Percentiles rank a stretch among this genome's conserved stretches.
These are phyloP conservation scores for Scaptomyza polygonia DNA, from an alignment of 2,888 invertebrate genomes.

Conservation along the genomic window DNA sequence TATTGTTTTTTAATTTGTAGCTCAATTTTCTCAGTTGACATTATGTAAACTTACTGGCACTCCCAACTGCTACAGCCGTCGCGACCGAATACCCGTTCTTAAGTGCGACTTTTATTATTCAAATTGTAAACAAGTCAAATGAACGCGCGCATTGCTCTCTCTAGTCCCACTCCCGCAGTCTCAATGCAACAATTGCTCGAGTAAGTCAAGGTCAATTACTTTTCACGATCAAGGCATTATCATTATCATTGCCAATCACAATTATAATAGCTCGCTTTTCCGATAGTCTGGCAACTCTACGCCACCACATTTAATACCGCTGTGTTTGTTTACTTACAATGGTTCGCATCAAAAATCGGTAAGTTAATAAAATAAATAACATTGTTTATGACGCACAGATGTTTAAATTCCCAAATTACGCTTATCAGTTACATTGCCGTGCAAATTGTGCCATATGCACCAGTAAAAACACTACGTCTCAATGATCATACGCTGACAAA, in stretches of 20 bases:
- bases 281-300: constrained; percentile 39
- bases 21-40: not conserved
- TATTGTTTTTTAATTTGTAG: constrained; percentile 2
- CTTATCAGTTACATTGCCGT: constrained; percentile 88
- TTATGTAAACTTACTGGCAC: constrained; percentile 4
- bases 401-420: not conserved
- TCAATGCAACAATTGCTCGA: constrained; percentile 5
- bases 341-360: constrained; percentile 89
- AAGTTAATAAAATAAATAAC: constrained; percentile 34
- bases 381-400: constrained; percentile 3
- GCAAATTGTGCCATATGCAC: constrained; percentile 85
- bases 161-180: not conserved
- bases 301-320: constrained; percentile 4
- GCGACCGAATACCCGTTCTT: constrained; percentile 21
- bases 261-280: not conserved
- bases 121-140: constrained; percentile 30
- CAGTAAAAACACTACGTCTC: constrained; percentile 83
- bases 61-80: constrained; percentile 4
- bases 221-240: constrained; percentile 28
- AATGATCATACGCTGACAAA: constrained; percentile 83
- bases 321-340: constrained; percentile 82
- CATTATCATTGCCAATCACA: not conserved
- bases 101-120: constrained; percentile 32
- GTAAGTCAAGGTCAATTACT: constrained; percentile 29
- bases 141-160: constrained; percentile 26